phyloP scores from a whole-genome alignment of 2,113 vertebrate genomes.

The Ammospiza caudacuta region DNA sequence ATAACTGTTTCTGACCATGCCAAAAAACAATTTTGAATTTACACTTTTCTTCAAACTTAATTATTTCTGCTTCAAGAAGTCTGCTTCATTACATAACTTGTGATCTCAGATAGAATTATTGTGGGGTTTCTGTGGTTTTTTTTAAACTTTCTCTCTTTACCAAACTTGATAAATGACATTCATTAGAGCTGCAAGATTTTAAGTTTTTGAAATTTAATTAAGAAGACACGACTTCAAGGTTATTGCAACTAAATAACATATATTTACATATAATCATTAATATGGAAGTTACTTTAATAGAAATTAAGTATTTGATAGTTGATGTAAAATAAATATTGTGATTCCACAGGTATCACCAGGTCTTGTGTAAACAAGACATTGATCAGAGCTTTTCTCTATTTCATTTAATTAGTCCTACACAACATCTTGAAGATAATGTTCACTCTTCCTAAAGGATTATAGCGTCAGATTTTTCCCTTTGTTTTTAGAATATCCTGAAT shows the following conservation, averaged over 20 bases:
- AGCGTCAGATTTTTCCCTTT: background rate
- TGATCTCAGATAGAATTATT: background rate
- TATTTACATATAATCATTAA: background rate
- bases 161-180: background rate
- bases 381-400: background rate
- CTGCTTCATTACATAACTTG: background rate
- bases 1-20: background rate
- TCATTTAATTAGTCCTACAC: background rate
- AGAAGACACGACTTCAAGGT: background rate
- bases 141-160: background rate
- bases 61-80: background rate
- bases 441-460: background rate
- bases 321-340: background rate
- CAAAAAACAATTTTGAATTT: background rate
- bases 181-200: background rate
- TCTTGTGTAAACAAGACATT: background rate
- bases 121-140: accelerated
- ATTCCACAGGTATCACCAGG: background rate
- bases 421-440: background rate
- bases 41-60: background rate
- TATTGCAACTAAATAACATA: background rate
- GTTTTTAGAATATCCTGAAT: background rate
- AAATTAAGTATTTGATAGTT: background rate
- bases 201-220: background rate
- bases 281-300: background rate